Evolutionary conservation across 2,888 invertebrate genomes (phyloP), one percentile per base, ranked within the genome.

Genomic region (Atherix ibis): DNA sequence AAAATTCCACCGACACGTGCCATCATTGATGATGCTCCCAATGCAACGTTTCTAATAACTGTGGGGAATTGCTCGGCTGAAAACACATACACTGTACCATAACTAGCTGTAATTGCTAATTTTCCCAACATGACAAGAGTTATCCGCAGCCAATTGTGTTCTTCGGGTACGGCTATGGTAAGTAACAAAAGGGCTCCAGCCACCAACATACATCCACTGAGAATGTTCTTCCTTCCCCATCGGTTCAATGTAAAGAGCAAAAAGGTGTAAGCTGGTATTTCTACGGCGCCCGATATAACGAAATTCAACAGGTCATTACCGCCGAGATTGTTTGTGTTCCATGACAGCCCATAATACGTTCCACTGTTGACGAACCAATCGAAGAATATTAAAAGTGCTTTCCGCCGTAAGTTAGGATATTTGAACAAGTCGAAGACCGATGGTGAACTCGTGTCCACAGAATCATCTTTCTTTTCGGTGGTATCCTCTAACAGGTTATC

Each of bases 1-100:
- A 58, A 37, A 37, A 61, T 58, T 4, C 60, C 58, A 16, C 89
- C 89, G 40, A 89, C 65, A 46, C 91, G 70, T 1, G 89, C 89
- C 38, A 79, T 77, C 66, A 87, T 85, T 0, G 88, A 89, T 17
- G 85, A 74, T 8, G 82, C 68, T 2, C 91, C 91, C 34, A 91
- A 76, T 0, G 84, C 89, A 25, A 84, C 77, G 53, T 85, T 91
- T 32, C 91, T 68, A 27, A 80, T 73, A 12, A 76, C 76, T 5
- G 79, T 79, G 12, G 79, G 79, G 47, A 77, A 80, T 51, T 77
- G 76, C 56, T 80, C 79, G 2, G 76, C 74, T 1, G 78, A 73
- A 50, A 77, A 76, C 31, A 79, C 70, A 46, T 79, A 79, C 27
- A 79, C 67, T 1, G 77, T 73, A 27, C 77, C 79, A 46, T 79